Evolutionary conservation across 2,797 vertebrate genomes (phyloP).

Genomic region (Chelidonichthys spinosus): DNA sequence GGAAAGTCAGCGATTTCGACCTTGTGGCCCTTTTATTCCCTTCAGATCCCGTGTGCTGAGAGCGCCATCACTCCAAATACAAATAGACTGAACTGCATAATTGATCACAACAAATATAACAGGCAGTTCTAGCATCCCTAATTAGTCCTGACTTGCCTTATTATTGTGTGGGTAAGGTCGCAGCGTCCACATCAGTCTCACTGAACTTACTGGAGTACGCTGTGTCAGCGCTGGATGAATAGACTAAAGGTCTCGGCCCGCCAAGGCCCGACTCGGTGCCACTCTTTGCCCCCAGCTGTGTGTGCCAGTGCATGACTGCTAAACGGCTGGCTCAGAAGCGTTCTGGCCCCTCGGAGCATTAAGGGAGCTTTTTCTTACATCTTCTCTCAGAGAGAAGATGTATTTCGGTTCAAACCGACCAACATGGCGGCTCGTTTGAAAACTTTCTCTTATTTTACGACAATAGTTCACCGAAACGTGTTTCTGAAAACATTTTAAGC

Average conservation of each 20-base stretch:
- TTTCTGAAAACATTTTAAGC: no score
- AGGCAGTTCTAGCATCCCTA: neutral
- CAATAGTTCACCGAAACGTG: no score
- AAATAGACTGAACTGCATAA: neutral
- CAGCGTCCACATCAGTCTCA: conserved; percentile 22
- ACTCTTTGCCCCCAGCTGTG: conserved; percentile 40
- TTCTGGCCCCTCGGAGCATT: conserved; percentile 27
- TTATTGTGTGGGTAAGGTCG: neutral
- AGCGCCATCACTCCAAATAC: neutral
- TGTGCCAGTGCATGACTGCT: conserved; percentile 54
- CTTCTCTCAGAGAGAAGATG: conserved; percentile 30
- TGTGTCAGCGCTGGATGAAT: conserved; percentile 49
- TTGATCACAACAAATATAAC: neutral
- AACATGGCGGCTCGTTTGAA: no score
- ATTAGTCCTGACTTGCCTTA: neutral
- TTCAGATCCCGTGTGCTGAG: neutral
- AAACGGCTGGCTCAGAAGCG: conserved; percentile 43
- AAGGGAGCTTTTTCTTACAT: conserved; percentile 19
- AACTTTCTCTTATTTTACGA: no score
- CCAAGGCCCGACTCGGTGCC: conserved; percentile 46
- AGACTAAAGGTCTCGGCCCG: conserved; percentile 62
- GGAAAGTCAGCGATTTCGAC: neutral
- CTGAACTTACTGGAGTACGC: conserved; percentile 36
- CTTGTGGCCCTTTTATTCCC: neutral
- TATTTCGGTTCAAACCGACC: no score